Evolutionary conservation across 2,113 vertebrate genomes (phyloP), one percentile per base, ranked within the genome.

Genomic region (Paralichthys olivaceus): DNA sequence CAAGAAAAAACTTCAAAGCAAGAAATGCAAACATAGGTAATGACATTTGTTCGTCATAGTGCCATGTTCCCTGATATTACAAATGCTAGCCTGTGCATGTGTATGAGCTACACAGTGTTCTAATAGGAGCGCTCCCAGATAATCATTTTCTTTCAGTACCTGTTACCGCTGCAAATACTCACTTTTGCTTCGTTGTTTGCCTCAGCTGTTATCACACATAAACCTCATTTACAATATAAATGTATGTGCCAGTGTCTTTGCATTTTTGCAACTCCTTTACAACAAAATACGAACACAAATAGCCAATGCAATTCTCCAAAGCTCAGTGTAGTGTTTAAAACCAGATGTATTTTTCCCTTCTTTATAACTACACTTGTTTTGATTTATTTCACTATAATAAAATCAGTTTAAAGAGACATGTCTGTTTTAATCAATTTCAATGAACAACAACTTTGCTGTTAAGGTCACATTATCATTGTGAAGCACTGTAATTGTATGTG

Each of bases 31-130:
- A 87, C 75, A 83, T 28, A 85, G 75, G 81, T 88, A 79, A 90
- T 82, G 83, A 66, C 87, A 87, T 87, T 90, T 88, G 81, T 82
- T 91, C 69, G 83, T 86, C 25, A 29, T 71, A 43, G 59, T 81
- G 32, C 25, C 57, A 69, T 43, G 66, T 83, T 86, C 69, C 26
- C 37, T 60, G 29, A 83, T 69, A 68, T 29, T 58, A 77, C 43
- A 69, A 62, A 71, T 70, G 73, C 80, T 63, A 67, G 69, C 37
- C 22, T 79, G 63, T 72, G 72, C 11, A 55, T 79, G 20, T 71
- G 58, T 75, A 64, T 37, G 74, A 73, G 15, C 13, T 47, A 11
- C 57, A 58, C 60, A 70, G 40, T 34, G 32, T 67, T 23, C 9
- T 54, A 63, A 61, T 37, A 34, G 17, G 40, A 61, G n/a, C 26